Conservation (phyloP, 2,888 invertebrate genomes). For the Diarsia rubi region DNA sequence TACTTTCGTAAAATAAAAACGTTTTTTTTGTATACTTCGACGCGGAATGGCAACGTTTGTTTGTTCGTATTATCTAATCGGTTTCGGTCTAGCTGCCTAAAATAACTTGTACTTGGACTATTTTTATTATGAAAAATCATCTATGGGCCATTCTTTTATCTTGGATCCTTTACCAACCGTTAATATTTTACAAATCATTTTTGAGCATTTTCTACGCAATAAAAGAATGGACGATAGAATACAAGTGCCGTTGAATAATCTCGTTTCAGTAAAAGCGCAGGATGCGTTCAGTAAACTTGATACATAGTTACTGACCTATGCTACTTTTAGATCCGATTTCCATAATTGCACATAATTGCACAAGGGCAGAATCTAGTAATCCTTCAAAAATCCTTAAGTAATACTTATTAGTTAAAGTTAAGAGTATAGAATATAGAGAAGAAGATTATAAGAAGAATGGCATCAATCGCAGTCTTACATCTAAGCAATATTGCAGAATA, state of each 20-base stretch:
- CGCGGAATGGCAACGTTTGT: conserved; percentile 74
- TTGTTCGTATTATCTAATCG: conserved; percentile 63
- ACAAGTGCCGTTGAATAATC: conserved; percentile 58
- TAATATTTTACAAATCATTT: conserved; percentile 29
- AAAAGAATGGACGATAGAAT: conserved; percentile 50
- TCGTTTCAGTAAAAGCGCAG: conserved; percentile 64
- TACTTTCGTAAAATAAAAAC: conserved; percentile 26
- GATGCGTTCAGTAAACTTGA: conserved; percentile 35
- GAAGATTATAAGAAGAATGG: conserved; percentile 65
- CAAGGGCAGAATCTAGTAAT: conserved; percentile 42
- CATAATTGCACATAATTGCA: conserved; percentile 21
- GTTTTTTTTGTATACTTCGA: conserved; percentile 67
- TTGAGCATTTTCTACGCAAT: conserved; percentile 42
- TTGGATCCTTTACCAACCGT: conserved; percentile 1
- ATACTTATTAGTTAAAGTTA: conserved; percentile 64
- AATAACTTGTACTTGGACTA: conserved; percentile 73
- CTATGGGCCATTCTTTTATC: conserved; percentile 45
- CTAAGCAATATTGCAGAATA: conserved; percentile 59
- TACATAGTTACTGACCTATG: conserved; percentile 24
- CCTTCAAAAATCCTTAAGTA: conserved; percentile 53
- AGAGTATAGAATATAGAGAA: conserved; percentile 49
- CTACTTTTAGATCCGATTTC: conserved; percentile 26
- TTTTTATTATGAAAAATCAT: conserved; percentile 57
- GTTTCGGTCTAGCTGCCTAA: conserved; percentile 72
- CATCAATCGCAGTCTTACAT: conserved; percentile 66